Conservation (phyloP, 1,140 invertebrate species). For the Psilanteris sp. region DNA sequence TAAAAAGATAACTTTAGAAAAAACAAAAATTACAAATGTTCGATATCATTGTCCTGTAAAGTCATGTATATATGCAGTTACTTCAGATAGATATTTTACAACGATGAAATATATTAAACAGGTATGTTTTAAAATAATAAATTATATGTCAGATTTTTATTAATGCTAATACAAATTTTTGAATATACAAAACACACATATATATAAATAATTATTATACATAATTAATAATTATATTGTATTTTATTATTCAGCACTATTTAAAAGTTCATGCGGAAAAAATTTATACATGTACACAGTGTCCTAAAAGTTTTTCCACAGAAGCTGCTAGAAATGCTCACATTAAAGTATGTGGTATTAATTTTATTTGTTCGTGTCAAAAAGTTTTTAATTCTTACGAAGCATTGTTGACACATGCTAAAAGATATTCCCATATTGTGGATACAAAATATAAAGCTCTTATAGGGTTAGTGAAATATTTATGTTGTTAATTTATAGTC, state of each 20-base stretch:
- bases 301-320: constrained; percentile 82
- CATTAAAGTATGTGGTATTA: constrained; percentile 78
- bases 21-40: constrained; percentile 67
- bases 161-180: too few species aligned
- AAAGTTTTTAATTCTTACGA: constrained; percentile 80
- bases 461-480: constrained; percentile 60
- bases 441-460: constrained; percentile 74
- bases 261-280: constrained; percentile 83
- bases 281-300: constrained; percentile 79
- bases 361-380: constrained; percentile 81
- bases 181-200: too few species aligned
- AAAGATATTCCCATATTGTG: constrained; percentile 79
- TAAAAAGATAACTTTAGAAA: constrained; percentile 70
- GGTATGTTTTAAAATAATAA: constrained; percentile 60
- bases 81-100: constrained; percentile 72
- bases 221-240: too few species aligned
- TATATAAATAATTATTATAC: too few species aligned
- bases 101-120: constrained; percentile 79
- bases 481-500: too few species aligned
- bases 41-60: constrained; percentile 76
- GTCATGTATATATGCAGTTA: constrained; percentile 73
- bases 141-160: constrained; percentile 7
- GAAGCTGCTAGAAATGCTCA: constrained; percentile 78
- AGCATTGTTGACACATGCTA: constrained; percentile 82
- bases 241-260: constrained; percentile 80